A percentile compares a stretch with the other conserved stretches of the same genome.
Conservation (phyloP, 2,113 vertebrate genomes). For the Hydrochoerus hydrochaeris region DNA sequence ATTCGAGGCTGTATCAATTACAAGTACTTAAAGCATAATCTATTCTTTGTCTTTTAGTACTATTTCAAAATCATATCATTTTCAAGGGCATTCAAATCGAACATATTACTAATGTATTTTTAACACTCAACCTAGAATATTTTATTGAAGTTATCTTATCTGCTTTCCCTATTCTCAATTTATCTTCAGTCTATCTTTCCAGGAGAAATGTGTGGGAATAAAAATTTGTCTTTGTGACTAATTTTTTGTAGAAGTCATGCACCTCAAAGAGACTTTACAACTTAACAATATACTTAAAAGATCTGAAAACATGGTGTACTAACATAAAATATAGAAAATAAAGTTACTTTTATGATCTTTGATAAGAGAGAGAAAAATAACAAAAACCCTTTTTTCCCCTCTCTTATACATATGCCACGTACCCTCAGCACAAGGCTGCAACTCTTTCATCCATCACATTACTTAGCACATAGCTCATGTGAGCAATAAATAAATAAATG, state of each 20-base stretch:
- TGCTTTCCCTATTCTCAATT: not conserved
- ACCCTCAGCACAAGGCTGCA: not conserved
- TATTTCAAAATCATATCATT: not conserved
- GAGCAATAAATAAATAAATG: not conserved
- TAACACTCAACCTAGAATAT: not conserved
- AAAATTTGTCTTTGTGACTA: not conserved
- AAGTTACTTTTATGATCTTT: not conserved
- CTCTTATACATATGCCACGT: not conserved
- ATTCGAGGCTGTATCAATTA: not conserved
- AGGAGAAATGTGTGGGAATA: not conserved
- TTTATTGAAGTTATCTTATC: not conserved
- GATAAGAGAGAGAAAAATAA: not conserved
- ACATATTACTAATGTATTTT: not conserved
- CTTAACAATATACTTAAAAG: not conserved
- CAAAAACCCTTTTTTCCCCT: not conserved
- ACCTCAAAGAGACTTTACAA: not conserved
- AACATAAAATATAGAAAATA: not conserved
- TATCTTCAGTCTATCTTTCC: not conserved
- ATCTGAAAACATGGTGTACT: not conserved
- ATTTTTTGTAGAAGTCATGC: not conserved
- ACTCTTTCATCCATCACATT: rapidly evolving
- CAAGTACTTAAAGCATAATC: not conserved
- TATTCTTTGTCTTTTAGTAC: not conserved
- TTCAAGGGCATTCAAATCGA: not conserved
- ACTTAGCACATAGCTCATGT: not conserved